These are phyloP conservation scores for Argya squamiceps DNA, from an alignment of 2,797 vertebrate species.

Conservation along the genomic window DNA sequence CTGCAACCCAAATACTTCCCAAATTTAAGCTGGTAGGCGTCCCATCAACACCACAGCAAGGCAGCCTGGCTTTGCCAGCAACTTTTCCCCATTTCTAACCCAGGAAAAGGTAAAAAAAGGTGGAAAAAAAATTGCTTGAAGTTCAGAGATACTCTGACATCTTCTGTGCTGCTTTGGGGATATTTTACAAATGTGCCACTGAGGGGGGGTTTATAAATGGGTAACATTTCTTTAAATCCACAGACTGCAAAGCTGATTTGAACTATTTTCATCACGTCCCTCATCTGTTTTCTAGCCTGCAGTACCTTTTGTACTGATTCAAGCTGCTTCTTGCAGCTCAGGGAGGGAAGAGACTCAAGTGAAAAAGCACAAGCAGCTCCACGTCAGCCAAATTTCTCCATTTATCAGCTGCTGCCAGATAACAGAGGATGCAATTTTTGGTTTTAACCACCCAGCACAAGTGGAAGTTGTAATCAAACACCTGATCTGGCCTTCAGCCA, in stretches of 20 bases:
- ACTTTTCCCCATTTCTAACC: not conserved
- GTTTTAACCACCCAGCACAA: not conserved
- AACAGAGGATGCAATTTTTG: not conserved
- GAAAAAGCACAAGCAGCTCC: not conserved
- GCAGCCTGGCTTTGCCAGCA: not conserved
- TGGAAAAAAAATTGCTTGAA: rapidly evolving
- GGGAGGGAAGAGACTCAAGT: not conserved
- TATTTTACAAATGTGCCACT: rapidly evolving
- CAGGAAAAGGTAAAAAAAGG: not conserved
- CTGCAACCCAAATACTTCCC: not conserved
- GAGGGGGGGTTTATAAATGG: rapidly evolving
- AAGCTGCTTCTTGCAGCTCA: not conserved
- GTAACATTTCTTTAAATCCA: not conserved
- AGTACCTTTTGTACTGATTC: not conserved
- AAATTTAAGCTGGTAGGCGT: rapidly evolving
- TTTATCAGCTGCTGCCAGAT: not conserved
- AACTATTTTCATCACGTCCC: not conserved
- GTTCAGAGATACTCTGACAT: not conserved
- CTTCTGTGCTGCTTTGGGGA: not conserved
- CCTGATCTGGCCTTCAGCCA: not conserved
- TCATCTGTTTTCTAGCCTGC: not conserved
- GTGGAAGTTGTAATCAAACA: not conserved
- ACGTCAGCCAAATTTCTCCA: not conserved
- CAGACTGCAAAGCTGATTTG: not conserved
- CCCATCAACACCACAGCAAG: not conserved